These are phyloP conservation scores for Linhomoeus sp. DNA, from an alignment of 2,888 invertebrate genomes.

Conservation along the genomic window DNA sequence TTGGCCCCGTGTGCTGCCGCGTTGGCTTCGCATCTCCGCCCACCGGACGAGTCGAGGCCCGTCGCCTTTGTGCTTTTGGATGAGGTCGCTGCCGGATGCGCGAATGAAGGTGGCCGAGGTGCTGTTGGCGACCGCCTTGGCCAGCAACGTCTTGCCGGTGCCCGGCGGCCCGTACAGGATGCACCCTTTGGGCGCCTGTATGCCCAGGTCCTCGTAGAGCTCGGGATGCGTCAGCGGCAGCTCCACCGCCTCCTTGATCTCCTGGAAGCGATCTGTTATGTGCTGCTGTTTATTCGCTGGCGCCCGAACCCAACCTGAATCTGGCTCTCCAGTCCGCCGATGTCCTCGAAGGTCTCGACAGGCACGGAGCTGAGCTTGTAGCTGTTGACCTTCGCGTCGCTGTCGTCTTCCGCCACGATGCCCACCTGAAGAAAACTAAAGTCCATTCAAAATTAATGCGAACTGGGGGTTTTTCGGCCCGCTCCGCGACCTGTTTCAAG, in stretches of 20 bases:
- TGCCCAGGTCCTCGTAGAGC: conserved; percentile 5
- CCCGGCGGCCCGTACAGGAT: conserved; percentile 7
- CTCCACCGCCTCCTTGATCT: conserved; percentile 5
- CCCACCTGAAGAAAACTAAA: no score
- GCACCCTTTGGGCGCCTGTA: conserved; percentile 3
- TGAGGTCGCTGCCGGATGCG: conserved; percentile 2
- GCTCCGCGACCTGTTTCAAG: no score
- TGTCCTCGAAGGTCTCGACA: neutral
- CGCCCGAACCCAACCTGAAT: neutral
- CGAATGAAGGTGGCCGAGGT: conserved; percentile 6
- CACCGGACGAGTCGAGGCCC: conserved; percentile 3
- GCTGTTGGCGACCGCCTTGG: conserved; percentile 4
- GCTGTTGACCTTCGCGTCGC: no score
- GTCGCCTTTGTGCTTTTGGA: conserved; percentile 3
- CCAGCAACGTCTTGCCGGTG: conserved; percentile 7
- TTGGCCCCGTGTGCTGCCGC: no score
- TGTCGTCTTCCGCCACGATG: neutral
- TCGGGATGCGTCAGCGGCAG: conserved; percentile 4
- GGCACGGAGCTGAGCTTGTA: no score
- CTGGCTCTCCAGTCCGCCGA: neutral
- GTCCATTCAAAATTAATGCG: no score
- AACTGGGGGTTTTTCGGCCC: no score
- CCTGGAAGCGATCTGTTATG: neutral
- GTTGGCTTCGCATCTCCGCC: no score
- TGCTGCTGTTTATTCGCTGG: no score